Evolutionary conservation across 2,797 vertebrate species (phyloP).

Genomic region (Valencia hispanica): DNA sequence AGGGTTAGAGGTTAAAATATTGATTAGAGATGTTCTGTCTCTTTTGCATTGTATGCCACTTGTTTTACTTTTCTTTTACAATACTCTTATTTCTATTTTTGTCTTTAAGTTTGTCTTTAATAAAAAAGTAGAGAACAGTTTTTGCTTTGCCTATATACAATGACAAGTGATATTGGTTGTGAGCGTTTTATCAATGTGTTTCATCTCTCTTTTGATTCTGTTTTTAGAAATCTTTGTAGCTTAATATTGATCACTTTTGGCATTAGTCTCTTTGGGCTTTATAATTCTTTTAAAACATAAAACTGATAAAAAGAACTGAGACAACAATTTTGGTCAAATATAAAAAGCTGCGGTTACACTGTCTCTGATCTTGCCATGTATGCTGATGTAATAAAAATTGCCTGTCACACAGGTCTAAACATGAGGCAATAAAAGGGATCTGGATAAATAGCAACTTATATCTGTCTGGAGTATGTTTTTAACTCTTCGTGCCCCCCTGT

Average conservation of each 20-base stretch:
- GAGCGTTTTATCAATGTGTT: background rate
- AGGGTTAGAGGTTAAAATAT: background rate
- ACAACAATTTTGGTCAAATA: background rate
- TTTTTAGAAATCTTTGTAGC: background rate
- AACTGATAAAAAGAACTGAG: background rate
- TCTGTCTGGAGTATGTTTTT: background rate
- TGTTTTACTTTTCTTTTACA: conserved; percentile 11
- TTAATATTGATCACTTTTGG: background rate
- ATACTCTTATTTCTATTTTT: background rate
- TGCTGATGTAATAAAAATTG: background rate
- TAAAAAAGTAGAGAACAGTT: background rate
- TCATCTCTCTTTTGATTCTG: background rate
- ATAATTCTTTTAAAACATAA: background rate
- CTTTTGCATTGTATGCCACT: background rate
- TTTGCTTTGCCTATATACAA: background rate
- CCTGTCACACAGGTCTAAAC: background rate
- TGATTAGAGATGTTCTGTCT: background rate
- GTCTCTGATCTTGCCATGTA: background rate
- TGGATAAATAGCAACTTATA: background rate
- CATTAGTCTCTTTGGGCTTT: background rate
- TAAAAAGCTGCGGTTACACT: background rate
- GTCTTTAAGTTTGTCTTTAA: background rate
- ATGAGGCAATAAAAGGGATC: background rate
- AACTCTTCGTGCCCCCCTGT: background rate
- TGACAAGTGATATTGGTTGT: background rate